A percentile compares a stretch with the other conserved stretches of the same genome.
Conservation (phyloP, 2,888 invertebrate genomes). For the Eilema depressum region DNA sequence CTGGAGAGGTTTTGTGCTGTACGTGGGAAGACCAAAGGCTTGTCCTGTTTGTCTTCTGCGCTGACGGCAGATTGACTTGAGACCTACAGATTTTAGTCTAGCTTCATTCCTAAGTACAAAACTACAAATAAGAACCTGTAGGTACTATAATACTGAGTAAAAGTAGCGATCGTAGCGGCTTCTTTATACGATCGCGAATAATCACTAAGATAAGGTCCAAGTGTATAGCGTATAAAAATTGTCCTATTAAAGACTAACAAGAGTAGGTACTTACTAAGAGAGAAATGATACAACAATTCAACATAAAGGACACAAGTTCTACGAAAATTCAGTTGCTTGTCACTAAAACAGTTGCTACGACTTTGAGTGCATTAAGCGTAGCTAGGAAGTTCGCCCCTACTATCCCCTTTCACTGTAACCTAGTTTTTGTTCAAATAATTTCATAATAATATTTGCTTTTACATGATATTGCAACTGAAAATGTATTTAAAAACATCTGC, state of each 20-base stretch:
- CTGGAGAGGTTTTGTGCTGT: too few species aligned
- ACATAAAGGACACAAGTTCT: not conserved
- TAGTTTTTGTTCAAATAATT: conserved; percentile 23
- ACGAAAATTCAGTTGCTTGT: conserved; percentile 8
- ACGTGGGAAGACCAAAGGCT: too few species aligned
- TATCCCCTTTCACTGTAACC: conserved; percentile 24
- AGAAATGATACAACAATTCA: not conserved
- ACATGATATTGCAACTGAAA: conserved; percentile 25
- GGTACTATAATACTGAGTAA: too few species aligned
- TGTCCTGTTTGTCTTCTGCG: too few species aligned
- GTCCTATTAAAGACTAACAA: not conserved
- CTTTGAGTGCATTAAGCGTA: conserved; percentile 32
- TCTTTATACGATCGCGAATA: not conserved
- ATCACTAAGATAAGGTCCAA: not conserved
- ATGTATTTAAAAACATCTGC: conserved; percentile 15
- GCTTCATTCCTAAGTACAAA: too few species aligned
- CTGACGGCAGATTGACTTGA: too few species aligned
- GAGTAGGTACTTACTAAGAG: not conserved
- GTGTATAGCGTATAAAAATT: not conserved
- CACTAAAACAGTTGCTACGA: conserved; percentile 13
- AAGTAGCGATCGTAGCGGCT: not conserved
- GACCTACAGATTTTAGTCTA: too few species aligned
- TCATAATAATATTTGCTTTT: conserved; percentile 20
- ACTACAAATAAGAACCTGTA: too few species aligned
- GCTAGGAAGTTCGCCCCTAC: conserved; percentile 8